Evolutionary conservation across 1,140 invertebrate species (phyloP).

Genomic region (Scaptodrosophila lebanonensis): DNA sequence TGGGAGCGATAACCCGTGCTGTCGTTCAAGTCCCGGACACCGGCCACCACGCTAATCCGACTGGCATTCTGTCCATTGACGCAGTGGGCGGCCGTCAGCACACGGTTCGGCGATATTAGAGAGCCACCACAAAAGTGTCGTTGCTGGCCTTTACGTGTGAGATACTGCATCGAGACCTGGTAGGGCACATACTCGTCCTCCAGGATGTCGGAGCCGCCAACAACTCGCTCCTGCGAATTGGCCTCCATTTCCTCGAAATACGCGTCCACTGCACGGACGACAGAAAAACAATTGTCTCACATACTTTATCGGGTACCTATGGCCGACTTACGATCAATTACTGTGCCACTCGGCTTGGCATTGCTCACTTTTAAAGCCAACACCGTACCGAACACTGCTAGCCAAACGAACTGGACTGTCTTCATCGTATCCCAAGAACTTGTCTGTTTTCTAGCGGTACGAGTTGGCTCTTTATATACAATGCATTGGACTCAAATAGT

Average conservation of each 20-base stretch:
- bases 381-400: conserved; percentile 14
- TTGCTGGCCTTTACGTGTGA: conserved; percentile 48
- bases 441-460: neutral
- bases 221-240: conserved; percentile 63
- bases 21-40: conserved; percentile 69
- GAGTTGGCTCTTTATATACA: conserved; percentile 45
- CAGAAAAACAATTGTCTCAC: neutral
- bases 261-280: conserved; percentile 40
- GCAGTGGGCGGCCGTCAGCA: conserved; percentile 79
- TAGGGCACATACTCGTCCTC: conserved; percentile 67
- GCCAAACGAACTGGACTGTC: conserved; percentile 4
- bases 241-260: conserved; percentile 52
- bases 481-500: neutral
- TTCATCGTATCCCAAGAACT: conserved; percentile 18
- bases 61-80: conserved; percentile 75
- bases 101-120: conserved; percentile 77
- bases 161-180: conserved; percentile 71
- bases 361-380: neutral
- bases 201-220: conserved; percentile 62
- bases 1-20: conserved; percentile 67
- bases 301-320: no score
- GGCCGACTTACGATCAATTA: conserved; percentile 50
- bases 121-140: conserved; percentile 78
- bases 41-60: conserved; percentile 76
- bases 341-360: conserved; percentile 16